Evolutionary conservation across 2,888 invertebrate species (phyloP), one percentile per base, ranked within the genome.

Genomic region (Venusia cambrica): DNA sequence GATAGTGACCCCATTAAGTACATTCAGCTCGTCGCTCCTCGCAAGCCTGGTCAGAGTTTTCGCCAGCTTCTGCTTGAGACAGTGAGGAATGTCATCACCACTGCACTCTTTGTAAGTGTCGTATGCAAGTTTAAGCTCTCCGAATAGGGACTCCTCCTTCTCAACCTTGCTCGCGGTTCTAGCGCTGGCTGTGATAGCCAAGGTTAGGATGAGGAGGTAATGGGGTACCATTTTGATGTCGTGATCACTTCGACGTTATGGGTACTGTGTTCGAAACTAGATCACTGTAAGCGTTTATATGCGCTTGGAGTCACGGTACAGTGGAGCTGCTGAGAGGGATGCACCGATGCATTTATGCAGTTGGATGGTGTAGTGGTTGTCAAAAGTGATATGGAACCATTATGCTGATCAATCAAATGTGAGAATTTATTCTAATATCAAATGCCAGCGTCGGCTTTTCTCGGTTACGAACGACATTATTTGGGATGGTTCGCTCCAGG

Each of bases 81-180:
- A 96, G 39, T 93, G 90, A 2, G 92, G 87, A 13, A 93, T 70
- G 48, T 92, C 92, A 42, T 89, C 81, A 30, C 90, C 90, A 39
- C 92, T 89, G 81, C 95, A 95, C 58, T 95, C 94, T 72, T 92
- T 93, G 77, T 95, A 95, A 46, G 94, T 90, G 67, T 93, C 93
- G 62, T 93, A 94, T 48, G 93, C 90, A 58, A 92, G 89, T 54
- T 92, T 90, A 3, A 94, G 75, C 57, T 94, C 94, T 46, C 91
- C 90, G 46, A 93, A 77, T 47, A 89, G 71, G 53, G 62, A 71
- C 45, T 85, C 85, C 30, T 87, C 85, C 44, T 81, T 77, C 52
- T 85, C 76, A 54, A 74, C 66, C 57, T 68, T 75, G 58, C 73
- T 73, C 10, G 90, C 85, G 34, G 89, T 89, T 46, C 90, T 81